Evolutionary conservation across 53 echinoderm and acorn worm species (phyloP), one percentile per base, ranked within the genome.

Genomic region (Echinarachnius parma): DNA sequence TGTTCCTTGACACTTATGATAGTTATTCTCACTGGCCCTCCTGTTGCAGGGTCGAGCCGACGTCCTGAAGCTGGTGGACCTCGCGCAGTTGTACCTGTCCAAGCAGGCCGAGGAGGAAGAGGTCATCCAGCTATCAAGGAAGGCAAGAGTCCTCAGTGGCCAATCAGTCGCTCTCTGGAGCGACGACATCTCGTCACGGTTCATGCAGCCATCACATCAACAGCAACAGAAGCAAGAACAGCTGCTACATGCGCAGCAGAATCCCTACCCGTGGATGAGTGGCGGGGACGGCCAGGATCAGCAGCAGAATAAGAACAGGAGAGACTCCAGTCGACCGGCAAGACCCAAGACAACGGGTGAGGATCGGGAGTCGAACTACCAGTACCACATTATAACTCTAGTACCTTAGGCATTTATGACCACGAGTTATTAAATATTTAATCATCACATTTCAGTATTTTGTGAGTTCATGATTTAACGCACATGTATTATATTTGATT

Each of bases 11-110:
- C n/a, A n/a, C n/a, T n/a, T n/a, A n/a, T n/a, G n/a, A n/a, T n/a
- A n/a, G n/a, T n/a, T n/a, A n/a, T n/a, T n/a, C n/a, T n/a, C n/a
- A n/a, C n/a, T n/a, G n/a, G n/a, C n/a, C n/a, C n/a, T n/a, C n/a
- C n/a, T n/a, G 21, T 14, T 16, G 14, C 16, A 96, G 96, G 96
- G 96, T 37, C 78, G 87, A 27, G 91, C 91, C 22, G 96, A 96
- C 32, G 96, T 96, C 7, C 75, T 91, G 49, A 91, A 90, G 66
- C 66, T 96, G 11, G 96, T 96, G 26, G 96, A 96, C 63, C 80
- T 96, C 13, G 84, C 91, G 39, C 82, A 91, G 79, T 53, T 92
- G 13, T 87, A 84, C 52, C 27, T 68, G 27, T 78, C 67, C 25
- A 80, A 75, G 35, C 48, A 83, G 53, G 70, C 53, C 42, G 81